These are phyloP conservation scores for Goniozus legneri DNA, from an alignment of 1,140 invertebrate genomes.

Conservation along the genomic window DNA sequence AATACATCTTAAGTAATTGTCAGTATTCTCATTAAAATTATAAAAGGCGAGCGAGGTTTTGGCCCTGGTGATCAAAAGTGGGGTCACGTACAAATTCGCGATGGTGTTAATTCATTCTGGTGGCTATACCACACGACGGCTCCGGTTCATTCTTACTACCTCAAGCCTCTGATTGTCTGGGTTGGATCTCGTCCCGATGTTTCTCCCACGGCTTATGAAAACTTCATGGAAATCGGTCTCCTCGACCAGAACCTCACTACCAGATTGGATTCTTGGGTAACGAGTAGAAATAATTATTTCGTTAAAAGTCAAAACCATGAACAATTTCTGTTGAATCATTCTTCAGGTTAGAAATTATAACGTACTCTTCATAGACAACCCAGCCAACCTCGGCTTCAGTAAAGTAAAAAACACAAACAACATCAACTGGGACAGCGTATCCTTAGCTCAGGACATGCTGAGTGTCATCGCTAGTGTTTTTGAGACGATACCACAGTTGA, in stretches of 20 bases:
- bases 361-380: slow-evolving; percentile 86
- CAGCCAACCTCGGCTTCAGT: slow-evolving; percentile 85
- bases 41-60: no score
- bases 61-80: slow-evolving; percentile 65
- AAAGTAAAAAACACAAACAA: slow-evolving; percentile 65
- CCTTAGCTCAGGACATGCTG: slow-evolving; percentile 71
- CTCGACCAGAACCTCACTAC: slow-evolving; percentile 62
- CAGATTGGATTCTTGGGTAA: slow-evolving; percentile 74
- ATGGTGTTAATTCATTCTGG: slow-evolving; percentile 76
- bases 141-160: slow-evolving; percentile 53
- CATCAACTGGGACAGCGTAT: slow-evolving; percentile 62
- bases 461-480: slow-evolving; percentile 67
- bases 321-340: slow-evolving; percentile 2
- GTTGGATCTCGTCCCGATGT: slow-evolving; percentile 73
- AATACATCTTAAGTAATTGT: no score
- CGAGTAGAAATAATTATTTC: no score
- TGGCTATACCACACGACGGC: slow-evolving; percentile 75
- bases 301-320: no score
- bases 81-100: slow-evolving; percentile 65
- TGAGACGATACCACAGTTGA: slow-evolving; percentile 62
- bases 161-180: slow-evolving; percentile 73
- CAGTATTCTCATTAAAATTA: no score
- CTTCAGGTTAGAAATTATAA: slow-evolving; percentile 70
- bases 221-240: slow-evolving; percentile 76
- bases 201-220: slow-evolving; percentile 74